Evolutionary conservation across 2,888 invertebrate species (phyloP), one percentile per base, ranked within the genome.

Genomic region (Noctua janthe): DNA sequence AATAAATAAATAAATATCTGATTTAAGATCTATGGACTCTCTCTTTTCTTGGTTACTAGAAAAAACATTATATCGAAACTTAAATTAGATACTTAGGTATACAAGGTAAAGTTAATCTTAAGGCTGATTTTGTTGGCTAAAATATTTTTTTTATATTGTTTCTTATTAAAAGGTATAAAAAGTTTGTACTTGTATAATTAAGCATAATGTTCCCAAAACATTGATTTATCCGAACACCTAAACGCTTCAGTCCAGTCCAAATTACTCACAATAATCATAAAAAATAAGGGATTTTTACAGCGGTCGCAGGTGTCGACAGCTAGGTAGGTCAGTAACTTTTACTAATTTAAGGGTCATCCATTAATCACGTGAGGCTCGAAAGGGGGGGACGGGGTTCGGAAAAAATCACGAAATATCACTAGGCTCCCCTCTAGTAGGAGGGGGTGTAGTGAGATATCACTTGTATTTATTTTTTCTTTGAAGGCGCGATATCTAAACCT

Each of bases 241-340:
- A 20, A 7, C 29, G 75, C n/a, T 81, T 76, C 29, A 3, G n/a
- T n/a, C 51, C 20, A 43, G 3, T 15, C 35, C 35, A 73, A 81
- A 47, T 82, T 47, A 15, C 7, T 47, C 35, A 29, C 10, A 76
- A 17, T 66, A 43, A n/a, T 23, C 67, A 47, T 69, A 15, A 66
- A 80, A 56, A 71, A 74, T 29, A 29, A 49, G 47, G 5, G 20
- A 54, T 1, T 59, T 72, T 84, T 71, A 79, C 13, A n/a, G 51
- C 43, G 4, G 49, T 20, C 49, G 23, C 54, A 74, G 71, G 20
- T 17, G 56, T 8, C 69, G 74, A 47, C 64, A 71, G 4, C 3
- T 64, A 39, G 11, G 4, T 23, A 49, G 23, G 72, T 72, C 35
- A 15, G 35, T 35, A 17, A 29, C 49, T 70, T 72, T 79, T 69